Conservation (phyloP, 2,888 invertebrate genomes). For the Odontothrips loti region DNA sequence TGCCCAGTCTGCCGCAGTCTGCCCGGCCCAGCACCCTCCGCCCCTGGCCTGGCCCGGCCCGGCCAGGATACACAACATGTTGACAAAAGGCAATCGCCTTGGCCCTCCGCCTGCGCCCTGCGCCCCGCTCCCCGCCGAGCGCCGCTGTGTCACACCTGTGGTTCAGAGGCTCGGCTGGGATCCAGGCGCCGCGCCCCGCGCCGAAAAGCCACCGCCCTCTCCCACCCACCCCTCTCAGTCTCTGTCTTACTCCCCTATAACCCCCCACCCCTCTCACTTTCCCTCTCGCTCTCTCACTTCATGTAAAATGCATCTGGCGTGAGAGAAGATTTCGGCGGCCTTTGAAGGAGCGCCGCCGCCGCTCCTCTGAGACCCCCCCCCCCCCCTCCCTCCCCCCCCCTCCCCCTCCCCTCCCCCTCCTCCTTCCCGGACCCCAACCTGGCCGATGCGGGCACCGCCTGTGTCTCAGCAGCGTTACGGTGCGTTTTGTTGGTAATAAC, state of each 20-base stretch:
- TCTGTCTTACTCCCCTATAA: neutral
- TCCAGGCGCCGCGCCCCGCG: too few relatives aligned
- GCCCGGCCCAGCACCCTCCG: too few relatives aligned
- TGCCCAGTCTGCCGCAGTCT: too few relatives aligned
- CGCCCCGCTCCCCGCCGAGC: too few relatives aligned
- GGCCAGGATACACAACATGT: neutral
- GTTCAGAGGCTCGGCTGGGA: too few relatives aligned
- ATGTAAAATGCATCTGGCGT: constrained; percentile 24
- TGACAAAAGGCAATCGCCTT: constrained; percentile 11
- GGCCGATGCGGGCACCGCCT: neutral
- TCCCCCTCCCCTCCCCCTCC: neutral
- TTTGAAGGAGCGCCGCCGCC: neutral
- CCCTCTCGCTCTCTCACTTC: neutral
- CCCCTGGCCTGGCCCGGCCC: too few relatives aligned
- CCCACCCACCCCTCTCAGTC: neutral
- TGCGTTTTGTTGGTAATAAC: too few relatives aligned
- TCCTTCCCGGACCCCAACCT: neutral
- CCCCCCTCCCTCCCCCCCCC: neutral
- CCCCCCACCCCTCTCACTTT: neutral
- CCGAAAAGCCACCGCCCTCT: neutral
- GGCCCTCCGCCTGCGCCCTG: too few relatives aligned
- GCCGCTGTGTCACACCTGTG: too few relatives aligned
- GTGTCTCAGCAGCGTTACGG: neutral
- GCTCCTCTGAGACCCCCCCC: neutral
- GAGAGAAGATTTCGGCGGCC: constrained; percentile 19